Conservation (phyloP, 1,140 invertebrate species). For the Spodoptera frugiperda region DNA sequence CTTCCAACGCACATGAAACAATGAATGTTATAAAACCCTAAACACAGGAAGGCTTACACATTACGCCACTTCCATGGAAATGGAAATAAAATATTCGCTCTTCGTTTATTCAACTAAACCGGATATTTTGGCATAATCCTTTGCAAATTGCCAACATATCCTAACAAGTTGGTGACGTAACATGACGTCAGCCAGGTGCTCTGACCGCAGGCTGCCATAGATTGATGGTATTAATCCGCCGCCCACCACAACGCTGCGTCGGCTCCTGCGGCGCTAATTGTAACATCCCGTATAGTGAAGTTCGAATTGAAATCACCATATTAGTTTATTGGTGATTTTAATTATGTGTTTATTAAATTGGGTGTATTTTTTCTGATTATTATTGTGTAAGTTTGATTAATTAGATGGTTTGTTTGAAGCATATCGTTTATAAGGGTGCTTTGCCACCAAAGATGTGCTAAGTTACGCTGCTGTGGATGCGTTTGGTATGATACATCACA, state of each 20-base stretch:
- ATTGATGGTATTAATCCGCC: slow-evolving; percentile 32
- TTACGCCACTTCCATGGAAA: not conserved
- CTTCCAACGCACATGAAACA: not conserved
- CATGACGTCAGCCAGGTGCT: slow-evolving; percentile 10
- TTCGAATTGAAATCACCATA: not conserved
- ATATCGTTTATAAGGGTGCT: no score
- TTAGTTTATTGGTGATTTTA: not conserved
- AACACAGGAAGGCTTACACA: not conserved
- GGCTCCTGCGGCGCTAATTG: not conserved
- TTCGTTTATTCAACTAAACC: slow-evolving; percentile 16
- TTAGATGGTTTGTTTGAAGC: no score
- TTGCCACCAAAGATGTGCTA: no score
- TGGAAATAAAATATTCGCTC: not conserved
- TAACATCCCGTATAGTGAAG: not conserved
- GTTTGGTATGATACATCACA: no score
- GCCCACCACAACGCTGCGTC: not conserved
- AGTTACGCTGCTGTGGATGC: no score
- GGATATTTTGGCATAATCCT: slow-evolving; percentile 2
- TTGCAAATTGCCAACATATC: not conserved
- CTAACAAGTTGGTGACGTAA: slow-evolving; percentile 6
- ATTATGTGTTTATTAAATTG: not conserved
- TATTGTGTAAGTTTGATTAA: no score
- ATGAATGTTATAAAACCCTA: not conserved
- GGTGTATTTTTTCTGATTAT: no score
- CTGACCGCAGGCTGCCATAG: not conserved